Conservation (phyloP, 2,113 vertebrate species). For the Probosciger aterrimus region DNA sequence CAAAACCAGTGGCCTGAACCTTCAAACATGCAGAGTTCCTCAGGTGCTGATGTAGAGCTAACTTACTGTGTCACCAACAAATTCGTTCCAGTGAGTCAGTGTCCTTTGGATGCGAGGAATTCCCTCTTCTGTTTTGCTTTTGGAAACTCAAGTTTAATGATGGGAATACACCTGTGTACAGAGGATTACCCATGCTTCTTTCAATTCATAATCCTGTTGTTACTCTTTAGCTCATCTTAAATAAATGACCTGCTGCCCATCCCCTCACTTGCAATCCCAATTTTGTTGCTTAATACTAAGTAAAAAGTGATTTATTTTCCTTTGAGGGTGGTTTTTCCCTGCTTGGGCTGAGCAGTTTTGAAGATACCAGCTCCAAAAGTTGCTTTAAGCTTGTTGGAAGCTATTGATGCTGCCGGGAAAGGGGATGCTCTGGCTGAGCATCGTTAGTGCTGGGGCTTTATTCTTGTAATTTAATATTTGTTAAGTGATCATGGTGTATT, state of each 20-base stretch:
- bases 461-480: background rate
- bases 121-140: background rate
- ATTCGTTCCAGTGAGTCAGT: background rate
- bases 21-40: rapidly evolving
- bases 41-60: rapidly evolving
- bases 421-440: background rate
- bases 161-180: background rate
- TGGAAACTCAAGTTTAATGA: background rate
- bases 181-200: background rate
- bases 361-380: background rate
- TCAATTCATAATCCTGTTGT: background rate
- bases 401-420: background rate
- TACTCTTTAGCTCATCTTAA: rapidly evolving
- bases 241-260: background rate
- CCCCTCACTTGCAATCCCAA: background rate
- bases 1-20: background rate
- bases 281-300: background rate
- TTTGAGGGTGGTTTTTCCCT: background rate
- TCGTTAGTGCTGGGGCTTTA: background rate
- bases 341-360: rapidly evolving
- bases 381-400: background rate
- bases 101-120: background rate
- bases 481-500: background rate
- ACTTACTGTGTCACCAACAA: background rate
- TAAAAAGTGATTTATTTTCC: background rate